phyloP scores from a whole-genome alignment of 2,113 vertebrate species.

The Numenius arquata region DNA sequence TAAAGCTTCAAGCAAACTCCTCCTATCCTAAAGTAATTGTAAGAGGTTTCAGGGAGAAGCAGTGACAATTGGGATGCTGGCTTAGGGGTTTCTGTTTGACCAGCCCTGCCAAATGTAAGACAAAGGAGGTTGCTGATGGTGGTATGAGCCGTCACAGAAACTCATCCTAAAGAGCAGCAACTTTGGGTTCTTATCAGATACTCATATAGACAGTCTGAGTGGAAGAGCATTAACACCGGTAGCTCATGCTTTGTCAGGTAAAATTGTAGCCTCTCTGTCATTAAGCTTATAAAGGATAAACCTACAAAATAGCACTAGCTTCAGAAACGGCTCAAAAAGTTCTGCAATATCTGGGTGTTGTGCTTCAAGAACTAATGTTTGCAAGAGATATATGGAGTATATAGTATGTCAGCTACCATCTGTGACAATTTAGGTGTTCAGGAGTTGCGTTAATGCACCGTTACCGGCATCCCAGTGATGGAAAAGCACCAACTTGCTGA shows the following conservation, averaged over 20 bases:
- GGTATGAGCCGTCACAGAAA: neutral
- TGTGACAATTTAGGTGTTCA: neutral
- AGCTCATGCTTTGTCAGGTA: neutral
- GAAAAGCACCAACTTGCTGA: neutral
- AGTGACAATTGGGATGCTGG: neutral
- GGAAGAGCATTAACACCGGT: neutral
- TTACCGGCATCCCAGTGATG: neutral
- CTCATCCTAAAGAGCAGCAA: neutral
- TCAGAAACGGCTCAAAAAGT: neutral
- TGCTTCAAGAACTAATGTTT: neutral
- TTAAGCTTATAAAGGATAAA: neutral
- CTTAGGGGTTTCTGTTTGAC: neutral
- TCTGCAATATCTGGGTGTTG: neutral
- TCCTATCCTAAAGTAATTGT: neutral
- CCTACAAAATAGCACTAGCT: neutral
- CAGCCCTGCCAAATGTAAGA: neutral
- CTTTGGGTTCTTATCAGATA: neutral
- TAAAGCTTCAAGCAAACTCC: neutral
- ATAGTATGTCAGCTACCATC: neutral
- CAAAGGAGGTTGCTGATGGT: neutral
- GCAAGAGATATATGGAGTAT: neutral
- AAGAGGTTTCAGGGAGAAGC: neutral
- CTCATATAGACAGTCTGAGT: neutral
- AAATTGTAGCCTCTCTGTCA: neutral
- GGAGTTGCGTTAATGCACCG: neutral